These are phyloP conservation scores for Sciurus carolinensis DNA, from an alignment of 2,797 vertebrate species.

Conservation along the genomic window DNA sequence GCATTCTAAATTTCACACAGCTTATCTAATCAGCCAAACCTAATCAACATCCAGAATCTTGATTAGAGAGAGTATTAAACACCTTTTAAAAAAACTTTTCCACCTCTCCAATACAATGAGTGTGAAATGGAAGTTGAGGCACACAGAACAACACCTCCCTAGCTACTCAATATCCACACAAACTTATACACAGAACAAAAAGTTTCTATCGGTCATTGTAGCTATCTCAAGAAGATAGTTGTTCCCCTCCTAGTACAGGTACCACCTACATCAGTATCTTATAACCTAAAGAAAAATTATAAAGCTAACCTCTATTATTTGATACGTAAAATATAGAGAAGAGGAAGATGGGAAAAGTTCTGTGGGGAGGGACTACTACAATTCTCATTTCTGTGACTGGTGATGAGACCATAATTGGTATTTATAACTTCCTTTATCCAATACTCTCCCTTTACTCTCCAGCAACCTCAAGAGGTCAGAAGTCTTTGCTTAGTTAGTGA, in stretches of 20 bases:
- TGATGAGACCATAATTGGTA: background rate
- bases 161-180: background rate
- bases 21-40: background rate
- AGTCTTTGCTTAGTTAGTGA: background rate
- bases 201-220: background rate
- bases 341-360: background rate
- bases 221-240: background rate
- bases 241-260: background rate
- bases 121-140: background rate
- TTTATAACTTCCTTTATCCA: conserved; percentile 15
- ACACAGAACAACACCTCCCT: background rate
- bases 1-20: background rate
- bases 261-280: background rate
- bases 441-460: background rate
- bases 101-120: background rate
- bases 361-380: background rate
- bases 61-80: background rate
- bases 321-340: background rate
- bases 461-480: background rate
- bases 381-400: background rate
- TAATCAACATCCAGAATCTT: background rate
- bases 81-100: background rate
- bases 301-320: conserved; percentile 20
- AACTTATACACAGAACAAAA: background rate
- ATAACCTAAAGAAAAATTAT: background rate